phyloP scores from a whole-genome alignment of 2,113 vertebrate species.

The Camelus dromedarius region DNA sequence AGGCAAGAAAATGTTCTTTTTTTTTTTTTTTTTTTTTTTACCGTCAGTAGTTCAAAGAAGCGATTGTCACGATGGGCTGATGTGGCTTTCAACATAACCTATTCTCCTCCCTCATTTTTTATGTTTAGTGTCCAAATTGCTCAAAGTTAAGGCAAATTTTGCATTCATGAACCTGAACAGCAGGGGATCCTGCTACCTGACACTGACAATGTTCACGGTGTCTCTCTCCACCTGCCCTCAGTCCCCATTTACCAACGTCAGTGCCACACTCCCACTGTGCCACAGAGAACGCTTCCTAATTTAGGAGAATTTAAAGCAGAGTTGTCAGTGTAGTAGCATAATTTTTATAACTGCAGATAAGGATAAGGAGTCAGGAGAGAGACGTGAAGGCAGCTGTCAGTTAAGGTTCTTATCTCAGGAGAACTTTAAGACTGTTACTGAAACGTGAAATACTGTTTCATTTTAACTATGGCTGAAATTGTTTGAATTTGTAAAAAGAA shows the following conservation, averaged over 20 bases:
- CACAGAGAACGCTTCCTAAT: not conserved
- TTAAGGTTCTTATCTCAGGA: not conserved
- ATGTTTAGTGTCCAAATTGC: not conserved
- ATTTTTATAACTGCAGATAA: not conserved
- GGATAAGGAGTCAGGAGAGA: not conserved
- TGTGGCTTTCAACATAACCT: not conserved
- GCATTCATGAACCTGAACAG: not conserved
- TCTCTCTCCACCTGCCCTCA: not conserved
- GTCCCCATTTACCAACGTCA: accelerated
- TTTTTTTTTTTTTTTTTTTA: not conserved
- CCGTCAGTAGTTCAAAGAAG: not conserved
- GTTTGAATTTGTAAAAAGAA: not conserved
- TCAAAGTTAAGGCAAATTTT: not conserved
- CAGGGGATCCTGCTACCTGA: not conserved
- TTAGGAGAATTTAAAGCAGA: not conserved
- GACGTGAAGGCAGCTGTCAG: not conserved
- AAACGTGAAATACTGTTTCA: not conserved
- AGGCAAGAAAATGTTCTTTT: not conserved
- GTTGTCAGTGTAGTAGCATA: not conserved
- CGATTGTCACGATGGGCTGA: not conserved
- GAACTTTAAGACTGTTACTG: not conserved
- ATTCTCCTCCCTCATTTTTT: not conserved
- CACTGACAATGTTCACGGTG: accelerated
- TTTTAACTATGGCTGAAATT: not conserved
- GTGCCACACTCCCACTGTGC: not conserved